Evolutionary conservation across 1,140 invertebrate species (phyloP), one percentile per base, ranked within the genome.

Genomic region (Campoletis sonorensis): DNA sequence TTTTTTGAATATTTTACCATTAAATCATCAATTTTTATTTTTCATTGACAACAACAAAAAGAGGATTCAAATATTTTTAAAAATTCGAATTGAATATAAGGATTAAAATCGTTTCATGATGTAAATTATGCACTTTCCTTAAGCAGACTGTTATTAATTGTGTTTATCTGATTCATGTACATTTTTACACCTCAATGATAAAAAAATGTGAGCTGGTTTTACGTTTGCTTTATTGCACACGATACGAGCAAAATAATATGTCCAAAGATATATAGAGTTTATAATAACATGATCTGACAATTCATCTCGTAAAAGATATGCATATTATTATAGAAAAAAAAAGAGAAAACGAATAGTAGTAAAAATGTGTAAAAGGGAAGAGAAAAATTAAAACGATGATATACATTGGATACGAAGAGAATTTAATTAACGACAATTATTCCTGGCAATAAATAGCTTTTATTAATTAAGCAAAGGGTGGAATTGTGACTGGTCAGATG

Each of bases 391-490:
- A 64, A 27, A 64, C 61, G 61, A 27, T 27, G 61, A 64, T 64
- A 64, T 64, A 27, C 61, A 23, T 64, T 26, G 11, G 54, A n/a
- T 58, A n/a, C 18, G 21, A 21, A 58, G 0, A n/a, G 54, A n/a
- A 58, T 58, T 58, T 58, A 58, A 58, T 21, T 21, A 58, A 21
- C 54, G 54, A 58, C 1, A n/a, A 58, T 58, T 7, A 58, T 58
- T 58, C 54, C 5, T 58, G 18, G 54, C 18, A 58, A 58, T 58
- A 58, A 58, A 58, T 58, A n/a, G 61, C 61, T 5, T 64, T 23
- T 7, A 26, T 64, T 64, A 26, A 64, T 64, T 64, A 64, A 64
- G 11, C 61, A 27, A 54, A 21, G 51, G 51, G 51, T 64, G 61
- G 23, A 27, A 64, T 23, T 26, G 61, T 64, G 23, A 58, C 21